Evolutionary conservation across 1,140 invertebrate species (phyloP).

Genomic region (Bombus difficillimus): DNA sequence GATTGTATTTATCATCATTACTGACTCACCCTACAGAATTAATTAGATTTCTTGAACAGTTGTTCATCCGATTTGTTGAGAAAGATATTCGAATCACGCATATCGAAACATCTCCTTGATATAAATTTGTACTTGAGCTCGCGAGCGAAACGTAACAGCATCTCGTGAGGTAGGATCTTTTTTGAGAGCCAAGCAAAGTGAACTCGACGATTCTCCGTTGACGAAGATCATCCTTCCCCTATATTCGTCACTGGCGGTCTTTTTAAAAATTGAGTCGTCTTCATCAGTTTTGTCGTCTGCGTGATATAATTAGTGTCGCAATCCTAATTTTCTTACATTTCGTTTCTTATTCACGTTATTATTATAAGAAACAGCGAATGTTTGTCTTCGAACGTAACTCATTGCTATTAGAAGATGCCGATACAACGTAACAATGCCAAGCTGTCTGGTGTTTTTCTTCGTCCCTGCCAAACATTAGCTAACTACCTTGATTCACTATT

Average conservation of each 20-base stretch:
- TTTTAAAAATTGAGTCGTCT: background rate
- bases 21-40: background rate
- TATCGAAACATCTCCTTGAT: conserved; percentile 28
- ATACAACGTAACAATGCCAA: conserved; percentile 59
- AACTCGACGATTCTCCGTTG: background rate
- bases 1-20: too few species aligned
- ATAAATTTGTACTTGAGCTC: conserved; percentile 43
- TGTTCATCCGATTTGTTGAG: background rate
- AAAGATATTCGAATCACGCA: background rate
- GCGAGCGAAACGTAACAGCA: conserved; percentile 1
- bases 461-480: conserved; percentile 62
- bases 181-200: conserved; percentile 17
- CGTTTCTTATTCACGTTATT: background rate
- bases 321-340: background rate
- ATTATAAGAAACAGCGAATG: background rate
- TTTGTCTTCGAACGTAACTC: background rate
- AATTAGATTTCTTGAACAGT: background rate
- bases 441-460: conserved; percentile 64
- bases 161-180: background rate
- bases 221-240: background rate
- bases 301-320: background rate
- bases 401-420: background rate
- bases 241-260: background rate
- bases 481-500: conserved; percentile 52
- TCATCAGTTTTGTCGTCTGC: background rate